phyloP scores from a whole-genome alignment of 1,140 invertebrate genomes.

The Nomia melanderi region DNA sequence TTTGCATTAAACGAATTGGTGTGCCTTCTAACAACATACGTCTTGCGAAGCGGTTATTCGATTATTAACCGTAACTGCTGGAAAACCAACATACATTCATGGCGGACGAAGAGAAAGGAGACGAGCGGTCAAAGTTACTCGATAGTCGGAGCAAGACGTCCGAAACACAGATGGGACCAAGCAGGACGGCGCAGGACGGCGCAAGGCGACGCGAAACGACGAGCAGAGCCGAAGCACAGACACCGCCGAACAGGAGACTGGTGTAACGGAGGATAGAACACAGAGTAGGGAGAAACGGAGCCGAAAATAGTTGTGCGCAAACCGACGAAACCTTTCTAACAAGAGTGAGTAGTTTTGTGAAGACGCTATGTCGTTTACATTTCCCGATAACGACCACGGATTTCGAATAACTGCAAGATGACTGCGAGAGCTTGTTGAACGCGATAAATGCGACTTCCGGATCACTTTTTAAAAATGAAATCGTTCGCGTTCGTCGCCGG shows the following conservation, averaged over 20 bases:
- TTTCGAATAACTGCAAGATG: neutral
- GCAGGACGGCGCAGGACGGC: neutral
- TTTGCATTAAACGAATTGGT: too few relatives aligned
- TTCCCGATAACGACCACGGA: neutral
- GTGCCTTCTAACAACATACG: too few relatives aligned
- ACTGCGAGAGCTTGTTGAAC: too few relatives aligned
- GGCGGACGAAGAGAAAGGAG: too few relatives aligned
- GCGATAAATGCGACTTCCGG: neutral
- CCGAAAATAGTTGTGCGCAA: slow-evolving; percentile 26
- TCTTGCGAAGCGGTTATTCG: too few relatives aligned
- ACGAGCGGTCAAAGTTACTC: too few relatives aligned
- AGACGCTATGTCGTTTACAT: neutral
- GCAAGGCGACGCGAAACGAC: slow-evolving; percentile 20
- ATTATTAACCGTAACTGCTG: too few relatives aligned
- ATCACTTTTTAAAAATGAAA: slow-evolving; percentile 16
- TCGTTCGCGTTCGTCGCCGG: neutral
- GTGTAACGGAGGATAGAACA: slow-evolving; percentile 6
- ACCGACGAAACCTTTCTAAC: neutral
- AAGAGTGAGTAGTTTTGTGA: slow-evolving; percentile 1
- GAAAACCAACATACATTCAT: too few relatives aligned
- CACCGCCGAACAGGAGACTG: neutral
- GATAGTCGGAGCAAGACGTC: too few relatives aligned
- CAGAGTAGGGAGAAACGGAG: slow-evolving; percentile 25
- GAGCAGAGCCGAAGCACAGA: slow-evolving; percentile 12
- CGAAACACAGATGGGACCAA: neutral